Evolutionary conservation across 2,113 vertebrate species (phyloP), one percentile per base, ranked within the genome.

Genomic region (Prolemur simus): DNA sequence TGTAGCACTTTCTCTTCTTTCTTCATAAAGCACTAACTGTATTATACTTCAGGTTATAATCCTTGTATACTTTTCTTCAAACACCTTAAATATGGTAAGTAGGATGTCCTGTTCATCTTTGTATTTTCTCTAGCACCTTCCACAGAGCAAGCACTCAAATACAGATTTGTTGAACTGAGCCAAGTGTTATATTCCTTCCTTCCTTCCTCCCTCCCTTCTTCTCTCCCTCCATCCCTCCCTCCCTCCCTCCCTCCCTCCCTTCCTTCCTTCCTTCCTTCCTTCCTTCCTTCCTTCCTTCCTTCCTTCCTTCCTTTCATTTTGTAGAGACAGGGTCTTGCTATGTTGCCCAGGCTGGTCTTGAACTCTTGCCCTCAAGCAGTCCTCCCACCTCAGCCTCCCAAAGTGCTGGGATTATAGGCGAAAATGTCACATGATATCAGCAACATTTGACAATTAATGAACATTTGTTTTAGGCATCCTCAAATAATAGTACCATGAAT

Each of bases 161-260:
- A 17, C 9, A 68, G 34, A 64, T 86, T 91, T 83, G 49, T 1
- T 42, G 64, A 64, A 6, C 12, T 9, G 25, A 76, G 29, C n/a
- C 23, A 2, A 74, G 23, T 0, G 2, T 23, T 52, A 1, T 2
- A 20, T 49, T 49, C 47, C 20, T 56, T 21, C 7, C 20, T 21
- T 21, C 7, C 54, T 56, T 2, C 7, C 20, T 21, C 21, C 52
- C 17, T 52, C 5, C 15, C 15, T 52, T 52, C 52, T 14, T 18
- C 52, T 17, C 6, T 52, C 52, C 4, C 17, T 17, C 52, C 12
- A 15, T 15, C n/a, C 52, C 14, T 52, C 1, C 15, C 5, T 52
- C 5, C 49, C 3, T 15, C 15, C 49, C 13, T 15, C 14, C 47
- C 11, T 52, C 3, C 49, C 13, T 52, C 13, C 49, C 3, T 52